Base-by-base conservation (phyloP, 2,888 invertebrate genomes). In the Pantelozetes paolii region DNA sequence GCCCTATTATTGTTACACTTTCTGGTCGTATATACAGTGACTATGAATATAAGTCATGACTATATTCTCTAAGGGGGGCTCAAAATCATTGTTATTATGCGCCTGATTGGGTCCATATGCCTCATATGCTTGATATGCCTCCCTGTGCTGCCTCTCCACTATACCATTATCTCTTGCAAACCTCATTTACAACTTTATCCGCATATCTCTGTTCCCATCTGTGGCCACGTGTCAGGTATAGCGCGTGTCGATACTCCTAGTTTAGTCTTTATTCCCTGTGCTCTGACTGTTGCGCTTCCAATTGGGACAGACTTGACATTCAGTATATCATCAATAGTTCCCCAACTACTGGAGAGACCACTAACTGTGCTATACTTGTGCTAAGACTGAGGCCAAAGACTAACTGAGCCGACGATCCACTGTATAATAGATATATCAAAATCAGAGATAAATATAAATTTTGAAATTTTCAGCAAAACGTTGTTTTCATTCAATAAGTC, bases 191-290 rank as follows among this genome's bases (percentile, higher is more conserved):
- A 67, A 67, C 67, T 67, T 42, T 15, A 67, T 42, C 36, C 32
- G 42, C 23, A 67, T 67, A 67, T 67, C 64, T 64, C 23, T 20
- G 42, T 67, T 36, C 67, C 20, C n/a, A 67, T 67, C 67, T 6
- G 1, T 23, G 67, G 67, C 23, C 67, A 42, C 67, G 67, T 67
- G 67, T 67, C 67, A 67, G 67, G 67, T 67, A 67, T n/a, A 67
- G 67, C 67, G 40, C 67, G 67, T 67, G 67, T 36, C 67, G 40
- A 42, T 67, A 67, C 67, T 67, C 20, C 32, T 67, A 0, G 30
- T n/a, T 26, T 28, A n/a, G 15, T 36, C 42, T 11, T 67, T 13
- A 62, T 62, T 23, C 54, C 15, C 23, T 54, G 23, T 20, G 20
- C 54, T 32, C 42, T 67, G 32, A 32, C 62, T 62, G 62, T 62